These are phyloP conservation scores for Ctena decussata DNA, from an alignment of 2,888 invertebrate genomes.

Conservation along the genomic window DNA sequence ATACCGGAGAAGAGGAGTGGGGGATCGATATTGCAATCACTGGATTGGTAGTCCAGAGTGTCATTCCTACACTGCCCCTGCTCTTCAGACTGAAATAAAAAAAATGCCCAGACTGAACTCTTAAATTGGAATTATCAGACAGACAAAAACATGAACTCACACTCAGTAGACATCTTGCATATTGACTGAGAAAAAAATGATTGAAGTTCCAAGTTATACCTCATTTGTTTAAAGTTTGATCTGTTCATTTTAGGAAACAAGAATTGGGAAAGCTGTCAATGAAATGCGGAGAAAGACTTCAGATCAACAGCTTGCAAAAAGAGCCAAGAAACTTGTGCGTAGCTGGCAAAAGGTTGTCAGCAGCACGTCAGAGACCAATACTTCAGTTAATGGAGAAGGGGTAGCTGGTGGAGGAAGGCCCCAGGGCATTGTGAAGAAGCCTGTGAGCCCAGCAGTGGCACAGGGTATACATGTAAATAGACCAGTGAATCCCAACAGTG, in stretches of 20 bases:
- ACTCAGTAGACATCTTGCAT: too few species aligned
- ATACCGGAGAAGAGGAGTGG: too few species aligned
- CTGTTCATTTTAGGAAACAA: constrained; percentile 91
- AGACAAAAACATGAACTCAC: too few species aligned
- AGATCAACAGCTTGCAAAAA: constrained; percentile 94
- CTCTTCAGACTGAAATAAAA: too few species aligned
- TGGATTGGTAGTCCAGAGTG: too few species aligned
- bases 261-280: constrained; percentile 97
- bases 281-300: constrained; percentile 95
- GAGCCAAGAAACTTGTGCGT: constrained; percentile 96
- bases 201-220: too few species aligned
- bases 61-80: too few species aligned
- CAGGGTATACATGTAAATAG: constrained; percentile 45
- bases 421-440: constrained; percentile 49
- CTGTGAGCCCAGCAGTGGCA: constrained; percentile 58
- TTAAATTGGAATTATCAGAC: too few species aligned
- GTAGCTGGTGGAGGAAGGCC: constrained; percentile 29
- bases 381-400: constrained; percentile 81
- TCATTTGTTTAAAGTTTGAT: too few species aligned
- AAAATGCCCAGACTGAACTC: too few species aligned
- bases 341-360: constrained; percentile 95
- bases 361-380: constrained; percentile 58
- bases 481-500: constrained; percentile 64
- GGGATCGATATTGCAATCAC: too few species aligned
- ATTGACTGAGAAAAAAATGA: too few species aligned